These are phyloP conservation scores for Poecile atricapillus DNA, from an alignment of 2,113 vertebrate species.

Conservation along the genomic window DNA sequence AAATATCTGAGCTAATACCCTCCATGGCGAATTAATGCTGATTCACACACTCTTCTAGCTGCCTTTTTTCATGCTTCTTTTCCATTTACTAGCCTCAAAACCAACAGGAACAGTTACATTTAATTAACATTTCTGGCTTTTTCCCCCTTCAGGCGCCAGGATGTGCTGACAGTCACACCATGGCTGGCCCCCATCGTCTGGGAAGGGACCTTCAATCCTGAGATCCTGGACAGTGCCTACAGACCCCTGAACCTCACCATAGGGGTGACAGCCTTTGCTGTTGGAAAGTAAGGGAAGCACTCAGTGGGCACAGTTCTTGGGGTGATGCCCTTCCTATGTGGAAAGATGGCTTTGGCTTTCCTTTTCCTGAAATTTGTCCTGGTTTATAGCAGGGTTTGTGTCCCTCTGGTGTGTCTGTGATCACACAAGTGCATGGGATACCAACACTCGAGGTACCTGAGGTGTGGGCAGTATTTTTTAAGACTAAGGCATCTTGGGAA, in stretches of 20 bases:
- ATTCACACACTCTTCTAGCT: not conserved
- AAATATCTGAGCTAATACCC: not conserved
- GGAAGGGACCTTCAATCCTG: conserved; percentile 72
- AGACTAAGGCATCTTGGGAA: not conserved
- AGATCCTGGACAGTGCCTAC: conserved; percentile 61
- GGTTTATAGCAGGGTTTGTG: not conserved
- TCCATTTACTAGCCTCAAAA: not conserved
- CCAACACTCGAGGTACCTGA: not conserved
- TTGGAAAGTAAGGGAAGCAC: conserved; percentile 68
- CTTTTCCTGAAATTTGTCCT: not conserved
- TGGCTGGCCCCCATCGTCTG: conserved; percentile 83
- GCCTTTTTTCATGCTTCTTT: not conserved
- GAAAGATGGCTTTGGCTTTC: not conserved
- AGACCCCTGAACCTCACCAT: conserved; percentile 57
- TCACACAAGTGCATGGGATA: not conserved
- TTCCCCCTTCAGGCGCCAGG: conserved; percentile 2
- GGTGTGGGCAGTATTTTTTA: not conserved
- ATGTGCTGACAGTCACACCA: conserved; percentile 69
- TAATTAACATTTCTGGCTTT: not conserved
- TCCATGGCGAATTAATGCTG: not conserved
- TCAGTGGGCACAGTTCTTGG: not conserved
- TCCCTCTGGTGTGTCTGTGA: not conserved
- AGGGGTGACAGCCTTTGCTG: conserved; percentile 72
- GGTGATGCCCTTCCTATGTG: not conserved
- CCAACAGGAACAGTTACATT: not conserved